Percentiles rank a stretch among this genome's conserved stretches.
phyloP scores from a whole-genome alignment of 2,888 invertebrate species.

The Yponomeuta plumbellus region DNA sequence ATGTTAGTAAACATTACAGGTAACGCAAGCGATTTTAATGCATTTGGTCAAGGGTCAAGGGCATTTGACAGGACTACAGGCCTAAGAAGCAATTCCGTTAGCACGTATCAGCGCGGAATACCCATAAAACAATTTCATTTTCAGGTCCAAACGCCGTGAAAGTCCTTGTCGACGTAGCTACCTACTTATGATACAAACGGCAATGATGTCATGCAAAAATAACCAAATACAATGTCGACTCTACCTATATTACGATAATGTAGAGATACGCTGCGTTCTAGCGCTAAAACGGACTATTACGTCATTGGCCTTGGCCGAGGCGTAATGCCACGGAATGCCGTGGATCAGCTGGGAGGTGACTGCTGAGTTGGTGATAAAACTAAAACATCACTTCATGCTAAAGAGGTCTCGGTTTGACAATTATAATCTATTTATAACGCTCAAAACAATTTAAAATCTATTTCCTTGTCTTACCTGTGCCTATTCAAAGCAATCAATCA shows the following conservation, averaged over 20 bases:
- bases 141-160: too few species aligned
- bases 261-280: slow-evolving; percentile 29
- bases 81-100: not conserved
- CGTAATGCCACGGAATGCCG: slow-evolving; percentile 45
- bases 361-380: slow-evolving; percentile 23
- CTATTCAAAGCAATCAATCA: not conserved
- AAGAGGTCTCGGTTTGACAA: too few species aligned
- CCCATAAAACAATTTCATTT: too few species aligned
- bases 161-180: too few species aligned
- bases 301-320: slow-evolving; percentile 66
- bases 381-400: not conserved
- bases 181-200: not conserved
- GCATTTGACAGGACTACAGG: not conserved
- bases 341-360: slow-evolving; percentile 18
- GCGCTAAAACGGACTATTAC: slow-evolving; percentile 70
- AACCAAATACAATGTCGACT: slow-evolving; percentile 40
- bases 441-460: too few species aligned
- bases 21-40: not conserved
- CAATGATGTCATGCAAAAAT: slow-evolving; percentile 61
- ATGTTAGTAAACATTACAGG: not conserved
- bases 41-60: not conserved
- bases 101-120: not conserved
- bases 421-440: too few species aligned
- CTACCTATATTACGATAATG: slow-evolving; percentile 19
- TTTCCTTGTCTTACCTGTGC: too few species aligned